Conservation (phyloP, 2,888 invertebrate genomes). For the Lepeophtheirus nordmannii region DNA sequence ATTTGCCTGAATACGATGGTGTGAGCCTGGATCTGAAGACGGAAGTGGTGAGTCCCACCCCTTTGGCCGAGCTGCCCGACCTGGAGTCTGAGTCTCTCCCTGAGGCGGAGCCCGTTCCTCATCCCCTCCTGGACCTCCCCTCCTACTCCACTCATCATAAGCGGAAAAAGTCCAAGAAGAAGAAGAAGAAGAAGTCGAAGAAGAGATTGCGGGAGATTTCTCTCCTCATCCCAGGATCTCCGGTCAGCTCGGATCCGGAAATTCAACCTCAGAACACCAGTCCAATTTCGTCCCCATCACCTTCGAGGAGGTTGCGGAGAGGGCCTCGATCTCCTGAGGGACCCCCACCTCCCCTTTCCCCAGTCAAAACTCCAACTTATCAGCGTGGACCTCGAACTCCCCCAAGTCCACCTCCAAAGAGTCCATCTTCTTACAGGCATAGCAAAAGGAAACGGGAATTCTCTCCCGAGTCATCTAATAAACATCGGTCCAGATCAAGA, state of each 20-base stretch:
- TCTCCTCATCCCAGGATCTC: conserved; percentile 27
- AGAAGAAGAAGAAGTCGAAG: conserved; percentile 43
- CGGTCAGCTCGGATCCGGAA: conserved; percentile 29
- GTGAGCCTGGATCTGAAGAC: too few relatives aligned
- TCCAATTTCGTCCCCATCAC: neutral
- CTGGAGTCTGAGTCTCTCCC: too few relatives aligned
- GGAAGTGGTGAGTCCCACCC: neutral
- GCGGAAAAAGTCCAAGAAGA: conserved; percentile 29
- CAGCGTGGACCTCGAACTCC: conserved; percentile 24
- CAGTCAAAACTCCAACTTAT: conserved; percentile 2
- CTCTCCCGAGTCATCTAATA: neutral
- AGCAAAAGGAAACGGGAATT: too few relatives aligned
- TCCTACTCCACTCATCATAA: conserved; percentile 24
- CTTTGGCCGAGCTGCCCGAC: too few relatives aligned
- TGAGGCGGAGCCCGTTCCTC: too few relatives aligned
- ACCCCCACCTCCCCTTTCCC: neutral
- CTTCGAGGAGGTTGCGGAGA: conserved; percentile 11
- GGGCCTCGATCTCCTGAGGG: conserved; percentile 23
- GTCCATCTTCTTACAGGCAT: neutral
- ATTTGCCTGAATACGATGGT: too few relatives aligned
- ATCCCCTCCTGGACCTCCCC: too few relatives aligned
- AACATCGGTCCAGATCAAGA: neutral
- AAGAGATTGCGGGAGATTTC: conserved; percentile 38
- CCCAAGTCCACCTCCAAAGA: conserved; percentile 12
- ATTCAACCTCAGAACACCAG: neutral